Conservation (phyloP, 1,140 invertebrate species). For the Eulimnadia texana region DNA sequence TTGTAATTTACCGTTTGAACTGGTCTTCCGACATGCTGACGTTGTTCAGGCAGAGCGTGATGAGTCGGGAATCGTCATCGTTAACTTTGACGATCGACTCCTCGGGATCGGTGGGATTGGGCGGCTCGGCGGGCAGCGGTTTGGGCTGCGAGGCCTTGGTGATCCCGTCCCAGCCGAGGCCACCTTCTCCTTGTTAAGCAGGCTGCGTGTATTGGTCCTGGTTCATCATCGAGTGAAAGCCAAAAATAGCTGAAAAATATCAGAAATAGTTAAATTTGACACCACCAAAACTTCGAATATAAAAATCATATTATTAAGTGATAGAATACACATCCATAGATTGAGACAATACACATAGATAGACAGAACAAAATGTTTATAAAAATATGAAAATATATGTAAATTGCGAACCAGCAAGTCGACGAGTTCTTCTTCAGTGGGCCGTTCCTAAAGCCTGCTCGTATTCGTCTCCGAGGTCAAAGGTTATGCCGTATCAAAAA, state of each 20-base stretch:
- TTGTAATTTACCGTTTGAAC: conserved; percentile 54
- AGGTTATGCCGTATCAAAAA: conserved; percentile 81
- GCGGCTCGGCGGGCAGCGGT: conserved; percentile 76
- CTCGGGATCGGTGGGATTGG: conserved; percentile 85
- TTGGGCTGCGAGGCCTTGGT: conserved; percentile 88
- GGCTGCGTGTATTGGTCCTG: conserved; percentile 99
- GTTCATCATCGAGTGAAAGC: conserved; percentile 99
- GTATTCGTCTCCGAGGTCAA: conserved; percentile 89
- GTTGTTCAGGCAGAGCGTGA: conserved; percentile 91
- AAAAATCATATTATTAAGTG: no score
- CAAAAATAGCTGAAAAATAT: conserved; percentile 70
- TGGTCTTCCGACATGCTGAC: conserved; percentile 97
- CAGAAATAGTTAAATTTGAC: no score
- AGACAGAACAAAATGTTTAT: no score
- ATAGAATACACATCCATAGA: no score
- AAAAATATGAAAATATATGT: no score
- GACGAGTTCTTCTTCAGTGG: conserved; percentile 94
- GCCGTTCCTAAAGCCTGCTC: conserved; percentile 77
- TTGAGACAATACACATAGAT: no score
- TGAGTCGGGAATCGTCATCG: conserved; percentile 70
- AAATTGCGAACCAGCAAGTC: conserved; percentile 72
- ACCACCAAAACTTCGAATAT: no score
- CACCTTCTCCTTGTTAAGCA: conserved; percentile 63
- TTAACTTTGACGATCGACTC: conserved; percentile 74
- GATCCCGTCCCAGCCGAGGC: conserved; percentile 78